Evolutionary conservation across 2,113 vertebrate species (phyloP).

Genomic region (Chinchilla lanigera): DNA sequence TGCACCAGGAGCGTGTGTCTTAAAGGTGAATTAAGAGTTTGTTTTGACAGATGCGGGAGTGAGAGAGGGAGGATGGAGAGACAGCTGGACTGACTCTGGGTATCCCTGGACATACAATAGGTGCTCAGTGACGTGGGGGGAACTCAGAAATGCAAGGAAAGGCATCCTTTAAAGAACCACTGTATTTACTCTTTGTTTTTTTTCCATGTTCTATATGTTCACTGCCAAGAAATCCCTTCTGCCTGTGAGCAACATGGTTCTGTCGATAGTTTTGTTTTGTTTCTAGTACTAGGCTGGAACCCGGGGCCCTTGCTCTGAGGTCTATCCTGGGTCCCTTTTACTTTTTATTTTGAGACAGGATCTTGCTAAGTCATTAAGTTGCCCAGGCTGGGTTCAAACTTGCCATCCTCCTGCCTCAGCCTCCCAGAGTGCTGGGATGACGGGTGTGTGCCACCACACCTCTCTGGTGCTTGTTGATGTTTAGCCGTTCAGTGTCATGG

Average conservation of each 20-base stretch:
- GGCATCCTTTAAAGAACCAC: neutral
- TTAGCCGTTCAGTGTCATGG: neutral
- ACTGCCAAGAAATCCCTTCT: neutral
- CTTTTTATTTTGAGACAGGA: neutral
- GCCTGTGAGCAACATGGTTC: accelerated
- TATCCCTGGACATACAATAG: neutral
- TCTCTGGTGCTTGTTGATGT: neutral
- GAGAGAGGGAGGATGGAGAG: neutral
- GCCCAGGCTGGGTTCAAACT: neutral
- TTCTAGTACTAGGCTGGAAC: neutral
- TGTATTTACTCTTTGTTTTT: neutral
- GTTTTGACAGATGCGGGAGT: neutral
- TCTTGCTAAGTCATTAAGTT: neutral
- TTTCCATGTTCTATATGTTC: neutral
- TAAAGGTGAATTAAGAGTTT: conserved; percentile 8
- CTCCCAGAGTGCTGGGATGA: neutral
- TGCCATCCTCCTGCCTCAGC: neutral
- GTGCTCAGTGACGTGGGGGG: accelerated
- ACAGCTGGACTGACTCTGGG: neutral
- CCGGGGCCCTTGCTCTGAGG: neutral
- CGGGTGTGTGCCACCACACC: neutral
- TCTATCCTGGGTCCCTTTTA: neutral
- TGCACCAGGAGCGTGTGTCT: conserved; percentile 72
- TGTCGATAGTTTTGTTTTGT: neutral
- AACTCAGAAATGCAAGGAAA: neutral